phyloP scores from a whole-genome alignment of 2,113 vertebrate species.

The Pogona vitticeps region DNA sequence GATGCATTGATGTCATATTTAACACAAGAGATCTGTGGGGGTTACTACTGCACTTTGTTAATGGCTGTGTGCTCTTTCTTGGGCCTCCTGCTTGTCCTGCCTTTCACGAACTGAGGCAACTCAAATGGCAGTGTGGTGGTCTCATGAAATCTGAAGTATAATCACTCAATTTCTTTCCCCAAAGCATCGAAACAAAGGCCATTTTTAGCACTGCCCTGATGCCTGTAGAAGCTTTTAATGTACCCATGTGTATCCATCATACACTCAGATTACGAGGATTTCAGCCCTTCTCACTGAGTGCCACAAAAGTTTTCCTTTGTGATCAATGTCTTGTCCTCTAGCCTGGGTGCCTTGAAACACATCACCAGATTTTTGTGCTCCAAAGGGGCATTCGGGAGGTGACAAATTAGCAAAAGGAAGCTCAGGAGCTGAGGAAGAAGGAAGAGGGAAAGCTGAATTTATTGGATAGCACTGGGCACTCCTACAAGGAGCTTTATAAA shows the following conservation, averaged over 20 bases:
- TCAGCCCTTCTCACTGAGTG: slow-evolving; percentile 9
- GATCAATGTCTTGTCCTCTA: not conserved
- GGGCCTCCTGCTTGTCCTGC: no score
- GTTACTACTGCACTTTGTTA: no score
- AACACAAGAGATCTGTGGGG: no score
- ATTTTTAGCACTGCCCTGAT: no score
- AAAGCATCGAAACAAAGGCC: not conserved
- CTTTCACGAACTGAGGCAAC: no score
- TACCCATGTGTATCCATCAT: not conserved
- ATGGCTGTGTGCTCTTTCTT: no score
- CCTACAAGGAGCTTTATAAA: slow-evolving; percentile 42
- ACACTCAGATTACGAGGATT: not conserved
- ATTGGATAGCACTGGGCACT: slow-evolving; percentile 28
- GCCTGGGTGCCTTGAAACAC: not conserved
- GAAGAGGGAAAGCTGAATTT: slow-evolving; percentile 41
- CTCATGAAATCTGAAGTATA: not conserved
- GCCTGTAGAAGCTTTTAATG: not conserved
- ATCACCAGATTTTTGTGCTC: not conserved
- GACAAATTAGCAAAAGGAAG: slow-evolving; percentile 40
- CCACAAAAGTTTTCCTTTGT: not conserved
- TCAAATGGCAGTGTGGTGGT: not conserved
- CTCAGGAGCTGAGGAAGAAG: no score
- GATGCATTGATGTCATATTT: no score
- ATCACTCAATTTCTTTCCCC: not conserved
- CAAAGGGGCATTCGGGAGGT: not conserved